phyloP scores from a whole-genome alignment of 1,140 invertebrate genomes.

The Anthonomus grandis region DNA sequence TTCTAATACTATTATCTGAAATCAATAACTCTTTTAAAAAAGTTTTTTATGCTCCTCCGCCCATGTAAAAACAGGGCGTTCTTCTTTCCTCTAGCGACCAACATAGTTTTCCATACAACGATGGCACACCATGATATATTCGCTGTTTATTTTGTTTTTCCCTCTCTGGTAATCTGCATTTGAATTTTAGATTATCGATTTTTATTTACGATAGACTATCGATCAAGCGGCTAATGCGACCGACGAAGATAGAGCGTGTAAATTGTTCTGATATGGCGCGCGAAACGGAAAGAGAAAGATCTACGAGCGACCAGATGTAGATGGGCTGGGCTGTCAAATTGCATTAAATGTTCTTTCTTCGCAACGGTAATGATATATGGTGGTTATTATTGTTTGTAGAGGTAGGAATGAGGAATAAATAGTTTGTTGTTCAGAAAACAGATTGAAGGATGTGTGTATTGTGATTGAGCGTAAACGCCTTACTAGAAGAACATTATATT shows the following conservation, averaged over 20 bases:
- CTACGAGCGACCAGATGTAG: constrained; percentile 9
- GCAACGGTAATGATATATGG: constrained; percentile 19
- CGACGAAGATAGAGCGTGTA: not conserved
- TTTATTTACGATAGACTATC: constrained; percentile 23
- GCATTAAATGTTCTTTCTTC: constrained; percentile 16
- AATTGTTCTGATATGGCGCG: not conserved
- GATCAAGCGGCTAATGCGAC: constrained; percentile 12
- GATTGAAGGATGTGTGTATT: too few relatives aligned
- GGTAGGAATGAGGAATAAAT: too few relatives aligned
- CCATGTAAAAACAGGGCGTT: too few relatives aligned
- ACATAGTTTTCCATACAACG: too few relatives aligned
- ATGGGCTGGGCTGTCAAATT: constrained; percentile 20
- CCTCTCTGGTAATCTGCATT: constrained; percentile 18
- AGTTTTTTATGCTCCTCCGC: too few relatives aligned
- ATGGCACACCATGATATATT: constrained; percentile 23
- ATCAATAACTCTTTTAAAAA: too few relatives aligned
- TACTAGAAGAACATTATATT: too few relatives aligned
- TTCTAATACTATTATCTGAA: too few relatives aligned
- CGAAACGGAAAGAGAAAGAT: constrained; percentile 2
- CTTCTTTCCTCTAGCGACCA: too few relatives aligned
- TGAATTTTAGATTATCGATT: constrained; percentile 28
- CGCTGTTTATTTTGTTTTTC: constrained; percentile 21
- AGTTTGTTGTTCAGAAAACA: too few relatives aligned
- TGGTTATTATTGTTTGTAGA: not conserved
- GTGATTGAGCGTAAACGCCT: too few relatives aligned